These are phyloP conservation scores for Caenorhabditis afra DNA, from an alignment of 2,888 invertebrate genomes.

Conservation along the genomic window DNA sequence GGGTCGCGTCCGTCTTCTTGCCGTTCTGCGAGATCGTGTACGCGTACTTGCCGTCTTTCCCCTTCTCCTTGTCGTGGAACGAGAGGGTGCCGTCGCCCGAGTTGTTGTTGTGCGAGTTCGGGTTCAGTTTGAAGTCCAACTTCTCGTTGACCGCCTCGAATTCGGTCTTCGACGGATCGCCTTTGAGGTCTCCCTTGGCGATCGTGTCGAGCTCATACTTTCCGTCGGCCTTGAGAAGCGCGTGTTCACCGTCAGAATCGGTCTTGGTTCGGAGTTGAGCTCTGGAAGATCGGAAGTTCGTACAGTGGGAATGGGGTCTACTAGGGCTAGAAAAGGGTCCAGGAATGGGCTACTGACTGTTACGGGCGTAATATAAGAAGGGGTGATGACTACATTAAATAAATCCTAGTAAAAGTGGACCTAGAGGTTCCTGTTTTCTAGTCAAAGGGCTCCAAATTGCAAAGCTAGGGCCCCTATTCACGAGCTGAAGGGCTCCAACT, in stretches of 20 bases:
- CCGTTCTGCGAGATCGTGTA: slow-evolving; percentile 79
- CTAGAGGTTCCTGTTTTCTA: too few species aligned
- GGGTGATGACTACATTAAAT: too few species aligned
- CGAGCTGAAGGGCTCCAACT: too few species aligned
- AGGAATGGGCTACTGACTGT: too few species aligned
- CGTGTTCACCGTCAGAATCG: slow-evolving; percentile 74
- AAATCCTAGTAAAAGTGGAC: too few species aligned
- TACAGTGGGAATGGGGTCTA: too few species aligned
- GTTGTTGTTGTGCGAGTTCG: slow-evolving; percentile 74
- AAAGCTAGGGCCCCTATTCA: too few species aligned
- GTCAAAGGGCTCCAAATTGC: too few species aligned
- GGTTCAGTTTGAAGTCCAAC: slow-evolving; percentile 77
- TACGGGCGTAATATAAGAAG: too few species aligned
- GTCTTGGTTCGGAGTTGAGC: slow-evolving; percentile 76
- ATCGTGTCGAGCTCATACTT: slow-evolving; percentile 79
- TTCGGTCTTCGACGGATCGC: slow-evolving; percentile 70
- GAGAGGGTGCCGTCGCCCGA: slow-evolving; percentile 74
- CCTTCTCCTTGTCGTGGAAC: slow-evolving; percentile 76
- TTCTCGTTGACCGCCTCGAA: slow-evolving; percentile 78
- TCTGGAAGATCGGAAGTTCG: too few species aligned
- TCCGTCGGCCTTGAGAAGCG: slow-evolving; percentile 79
- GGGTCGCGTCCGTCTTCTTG: slow-evolving; percentile 76
- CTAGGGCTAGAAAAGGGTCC: too few species aligned
- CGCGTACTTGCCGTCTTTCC: slow-evolving; percentile 76
- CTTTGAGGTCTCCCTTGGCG: slow-evolving; percentile 76